Base-by-base conservation (phyloP, 1,140 invertebrate genomes). In the Melanaphis sacchari region DNA sequence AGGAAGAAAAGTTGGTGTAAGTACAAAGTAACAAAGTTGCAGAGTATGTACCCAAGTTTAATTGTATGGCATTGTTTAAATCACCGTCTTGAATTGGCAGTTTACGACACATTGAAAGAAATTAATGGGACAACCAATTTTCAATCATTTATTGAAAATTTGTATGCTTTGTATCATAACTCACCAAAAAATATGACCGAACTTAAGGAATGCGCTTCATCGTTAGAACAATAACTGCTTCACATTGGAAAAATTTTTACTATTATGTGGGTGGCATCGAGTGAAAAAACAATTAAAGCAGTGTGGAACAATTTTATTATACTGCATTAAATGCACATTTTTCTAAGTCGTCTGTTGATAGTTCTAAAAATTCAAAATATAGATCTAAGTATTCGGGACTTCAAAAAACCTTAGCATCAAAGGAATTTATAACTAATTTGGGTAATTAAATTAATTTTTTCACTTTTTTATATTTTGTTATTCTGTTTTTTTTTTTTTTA, bases 31-130 rank as follows among this genome's bases (percentile, higher is more conserved):
- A 59, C 36, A 3, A 52, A 40, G 22, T 40, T 90, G 38, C 38
- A 84, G 59, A 59, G 59, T 22, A 40, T 36, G 36, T 90, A 52
- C 31, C 88, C 88, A 21, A 54, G 59, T 38, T 38, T 90, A 26
- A 90, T 90, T 38, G 31, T 59, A 49, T 90, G 88, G 88, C 88
- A 90, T 59, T 90, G 88, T 40, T 90, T 18, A 21, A 90, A 90
- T 36, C 88, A 90, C 36, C 52, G 36, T 8, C 31, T 59, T 18
- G 88, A 90, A 59, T 11, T 90, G 31, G 88, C 88, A 38, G 52
- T 59, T 18, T 59, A 36, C 26, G 41, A 22, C 9, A 52, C 87
- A 43, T 24, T 52, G 31, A 52, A 87, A 87, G 84, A 87, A 41
- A 43, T 87, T 43, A 41, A 87, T 43, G 43, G 43, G 7, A 87